Conservation (phyloP, 2,888 invertebrate genomes). For the Alsophila aescularia region DNA sequence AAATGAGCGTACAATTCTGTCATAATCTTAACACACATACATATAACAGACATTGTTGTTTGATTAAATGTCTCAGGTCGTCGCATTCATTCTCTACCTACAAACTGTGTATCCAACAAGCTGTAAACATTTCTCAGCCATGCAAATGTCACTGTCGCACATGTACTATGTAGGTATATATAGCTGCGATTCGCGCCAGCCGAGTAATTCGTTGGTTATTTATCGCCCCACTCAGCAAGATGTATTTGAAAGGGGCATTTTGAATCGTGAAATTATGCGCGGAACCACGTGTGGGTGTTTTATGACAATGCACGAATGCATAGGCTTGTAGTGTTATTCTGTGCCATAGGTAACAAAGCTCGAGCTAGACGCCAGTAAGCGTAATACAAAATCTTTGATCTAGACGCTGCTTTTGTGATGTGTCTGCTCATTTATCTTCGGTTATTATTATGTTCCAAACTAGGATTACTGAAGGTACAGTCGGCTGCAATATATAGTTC, state of each 20-base stretch:
- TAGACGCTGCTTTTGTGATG: conserved; percentile 39
- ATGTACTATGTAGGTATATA: conserved; percentile 47
- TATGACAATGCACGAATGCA: conserved; percentile 77
- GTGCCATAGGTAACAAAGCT: conserved; percentile 42
- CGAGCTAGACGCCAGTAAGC: conserved; percentile 40
- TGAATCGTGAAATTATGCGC: conserved; percentile 79
- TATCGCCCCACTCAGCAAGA: conserved; percentile 66
- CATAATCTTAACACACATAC: conserved; percentile 8
- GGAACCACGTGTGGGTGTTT: conserved; percentile 69
- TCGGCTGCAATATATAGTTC: no score
- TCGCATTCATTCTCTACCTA: conserved; percentile 41
- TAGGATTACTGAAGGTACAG: conserved; percentile 5
- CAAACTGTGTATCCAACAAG: conserved; percentile 35
- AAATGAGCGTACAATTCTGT: conserved; percentile 16
- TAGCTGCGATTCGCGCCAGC: conserved; percentile 53
- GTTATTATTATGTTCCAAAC: conserved; percentile 20
- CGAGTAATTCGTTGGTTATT: conserved; percentile 80
- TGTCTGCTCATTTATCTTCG: conserved; percentile 29
- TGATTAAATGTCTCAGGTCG: conserved; percentile 45
- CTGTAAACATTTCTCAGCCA: conserved; percentile 69
- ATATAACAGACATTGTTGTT: conserved; percentile 33
- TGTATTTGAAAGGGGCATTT: conserved; percentile 74
- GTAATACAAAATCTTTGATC: no score
- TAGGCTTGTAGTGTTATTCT: conserved; percentile 13
- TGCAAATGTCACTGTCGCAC: conserved; percentile 71